Conservation (phyloP, 2,113 vertebrate species). For the Rhombomys opimus region DNA sequence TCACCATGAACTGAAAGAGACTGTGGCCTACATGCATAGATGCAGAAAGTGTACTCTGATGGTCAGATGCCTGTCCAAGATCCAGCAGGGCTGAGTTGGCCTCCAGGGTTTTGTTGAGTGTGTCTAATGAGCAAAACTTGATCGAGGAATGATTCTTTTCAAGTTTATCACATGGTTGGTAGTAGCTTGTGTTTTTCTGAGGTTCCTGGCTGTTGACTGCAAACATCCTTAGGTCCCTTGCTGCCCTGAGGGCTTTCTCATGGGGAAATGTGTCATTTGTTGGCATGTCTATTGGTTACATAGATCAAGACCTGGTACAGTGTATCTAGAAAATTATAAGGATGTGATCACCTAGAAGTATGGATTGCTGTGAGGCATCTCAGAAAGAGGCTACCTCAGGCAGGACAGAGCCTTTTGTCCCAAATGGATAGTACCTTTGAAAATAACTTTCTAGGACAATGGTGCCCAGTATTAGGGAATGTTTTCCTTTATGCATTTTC, state of each 20-base stretch:
- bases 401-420: neutral
- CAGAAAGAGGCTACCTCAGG: neutral
- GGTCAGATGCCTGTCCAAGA: neutral
- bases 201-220: neutral
- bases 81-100: neutral
- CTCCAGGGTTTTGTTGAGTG: neutral
- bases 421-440: conserved; percentile 15
- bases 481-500: conserved; percentile 5
- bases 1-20: too few relatives aligned
- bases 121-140: neutral
- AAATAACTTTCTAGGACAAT: conserved; percentile 9
- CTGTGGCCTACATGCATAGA: too few relatives aligned
- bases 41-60: too few relatives aligned
- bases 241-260: neutral
- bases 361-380: too few relatives aligned
- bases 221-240: rapidly evolving
- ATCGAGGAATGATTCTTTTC: neutral
- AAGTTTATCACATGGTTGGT: neutral
- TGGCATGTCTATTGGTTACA: neutral
- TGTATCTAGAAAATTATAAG: neutral
- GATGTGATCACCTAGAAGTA: neutral
- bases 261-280: neutral
- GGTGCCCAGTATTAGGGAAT: conserved; percentile 23
- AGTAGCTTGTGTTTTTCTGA: neutral
- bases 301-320: neutral